phyloP scores from a whole-genome alignment of 2,113 vertebrate species.

The human (Homo sapiens) region GRCh38 chr9:105500501-105501000 shows the following conservation, averaged over 20 bases:
- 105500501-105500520: neutral
- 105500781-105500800: neutral
- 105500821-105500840: neutral
- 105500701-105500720: neutral
- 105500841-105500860: neutral
- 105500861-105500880: neutral
- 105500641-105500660: neutral
- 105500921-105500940: neutral
- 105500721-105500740: neutral
- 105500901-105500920: neutral
- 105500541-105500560: neutral
- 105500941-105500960: neutral
- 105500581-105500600: neutral
- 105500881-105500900: neutral
- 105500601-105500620: neutral
- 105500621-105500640: neutral
- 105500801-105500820: neutral
- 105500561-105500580: neutral
- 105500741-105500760: neutral
- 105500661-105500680: neutral
- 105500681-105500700: neutral
- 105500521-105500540: neutral
- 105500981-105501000: neutral
- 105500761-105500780: neutral
- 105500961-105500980: neutral